Base-by-base conservation (phyloP, 2,113 vertebrate genomes). In the Lutjanus erythropterus region DNA sequence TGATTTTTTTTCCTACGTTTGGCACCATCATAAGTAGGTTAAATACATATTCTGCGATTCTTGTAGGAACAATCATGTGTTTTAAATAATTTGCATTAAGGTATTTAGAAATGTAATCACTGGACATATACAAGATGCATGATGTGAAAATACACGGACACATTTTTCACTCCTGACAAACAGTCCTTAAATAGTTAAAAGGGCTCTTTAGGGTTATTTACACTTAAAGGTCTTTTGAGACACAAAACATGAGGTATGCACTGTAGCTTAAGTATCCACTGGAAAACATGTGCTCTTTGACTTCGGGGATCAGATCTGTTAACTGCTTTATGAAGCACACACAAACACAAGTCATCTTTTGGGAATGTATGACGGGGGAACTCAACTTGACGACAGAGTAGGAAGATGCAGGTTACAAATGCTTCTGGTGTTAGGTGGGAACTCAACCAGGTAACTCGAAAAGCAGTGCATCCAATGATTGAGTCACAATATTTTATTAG, bases 221-320 rank as follows among this genome's bases (percentile, higher is more conserved):
- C 23, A 78, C 15, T 52, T 27, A 41, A 41, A 59, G 18, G 47
- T 71, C 71, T 33, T 19, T 9, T 21, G 50, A 53, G 53, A 56
- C 46, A 7, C 47, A 49, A 27, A 75, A 35, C 46, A 42, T 29
- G 27, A 53, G 33, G 53, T 15, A 53, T 21, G 60, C 31, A 50
- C 23, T 29, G 58, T 50, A 64, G 59, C 25, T 71, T 58, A 25
- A 73, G 25, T 49, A 4, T 71, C 68, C 70, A 35, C 16, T 78
- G 74, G 39, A 78, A 77, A 80, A 83, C 23, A 76, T 27, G 46
- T 49, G 47, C 37, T 15, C 47, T 49, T 75, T 78, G 42, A 65
- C 53, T 55, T 70, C 33, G 9, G 31, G 25, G 47, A 76, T 37
- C 29, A 58, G 1, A 62, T 50, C 27, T 25, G 15, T 66, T 60